A percentile compares a stretch with the other conserved stretches of the same genome.
These are phyloP conservation scores for Melanerpes formicivorus DNA, from an alignment of 2,113 vertebrate species.

Conservation along the genomic window DNA sequence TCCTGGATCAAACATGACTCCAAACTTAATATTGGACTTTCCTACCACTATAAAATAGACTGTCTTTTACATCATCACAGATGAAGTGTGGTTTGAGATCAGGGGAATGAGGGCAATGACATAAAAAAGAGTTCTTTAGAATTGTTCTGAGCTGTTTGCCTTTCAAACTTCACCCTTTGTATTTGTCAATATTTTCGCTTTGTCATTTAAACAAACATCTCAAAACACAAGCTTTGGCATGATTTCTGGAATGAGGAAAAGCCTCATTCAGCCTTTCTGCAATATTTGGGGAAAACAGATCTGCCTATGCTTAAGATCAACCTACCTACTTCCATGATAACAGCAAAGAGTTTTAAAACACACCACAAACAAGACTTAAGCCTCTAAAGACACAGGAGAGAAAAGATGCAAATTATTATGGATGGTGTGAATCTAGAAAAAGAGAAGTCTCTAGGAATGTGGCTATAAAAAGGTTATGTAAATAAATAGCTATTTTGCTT, in stretches of 20 bases:
- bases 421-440: neutral
- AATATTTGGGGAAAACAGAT: neutral
- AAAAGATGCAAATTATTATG: neutral
- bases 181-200: neutral
- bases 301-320: neutral
- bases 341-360: neutral
- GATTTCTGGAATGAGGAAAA: neutral
- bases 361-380: neutral
- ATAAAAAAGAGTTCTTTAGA: neutral
- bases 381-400: neutral
- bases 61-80: neutral
- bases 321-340: neutral
- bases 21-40: neutral
- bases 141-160: neutral
- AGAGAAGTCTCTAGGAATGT: neutral
- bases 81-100: accelerated
- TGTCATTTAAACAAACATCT: neutral
- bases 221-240: neutral
- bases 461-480: neutral
- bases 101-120: neutral
- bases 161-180: neutral
- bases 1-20: neutral
- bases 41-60: neutral
- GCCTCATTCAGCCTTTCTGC: neutral
- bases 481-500: neutral